Percentiles rank a stretch among this genome's conserved stretches.
These are phyloP conservation scores for rat (Rattus norvegicus) DNA, from an alignment of 2,113 vertebrate species.

Conservation along the genomic window DNA sequence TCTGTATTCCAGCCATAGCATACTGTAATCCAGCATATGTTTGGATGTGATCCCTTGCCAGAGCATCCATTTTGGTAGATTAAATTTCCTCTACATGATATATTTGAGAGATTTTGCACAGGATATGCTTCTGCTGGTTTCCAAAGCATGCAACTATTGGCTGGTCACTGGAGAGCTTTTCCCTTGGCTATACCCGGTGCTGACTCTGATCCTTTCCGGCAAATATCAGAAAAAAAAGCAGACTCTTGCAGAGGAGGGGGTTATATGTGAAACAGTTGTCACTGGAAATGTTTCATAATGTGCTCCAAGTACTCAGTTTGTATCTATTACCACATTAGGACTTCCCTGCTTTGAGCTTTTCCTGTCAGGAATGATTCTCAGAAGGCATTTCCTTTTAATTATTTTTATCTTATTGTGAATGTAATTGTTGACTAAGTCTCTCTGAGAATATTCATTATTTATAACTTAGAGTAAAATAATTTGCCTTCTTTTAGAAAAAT, in stretches of 20 bases:
- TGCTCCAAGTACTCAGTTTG: neutral
- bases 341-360: neutral
- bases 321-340: neutral
- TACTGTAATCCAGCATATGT: too few relatives aligned
- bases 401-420: conserved; percentile 32
- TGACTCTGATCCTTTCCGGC: neutral
- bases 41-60: too few relatives aligned
- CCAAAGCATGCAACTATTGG: neutral
- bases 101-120: neutral
- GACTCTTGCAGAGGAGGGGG: neutral
- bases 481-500: conserved; percentile 18
- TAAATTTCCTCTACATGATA: too few relatives aligned
- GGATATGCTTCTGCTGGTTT: neutral
- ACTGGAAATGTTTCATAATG: neutral
- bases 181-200: neutral
- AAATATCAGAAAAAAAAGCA: neutral
- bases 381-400: conserved; percentile 5
- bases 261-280: neutral
- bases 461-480: conserved; percentile 21
- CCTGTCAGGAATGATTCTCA: neutral
- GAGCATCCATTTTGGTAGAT: too few relatives aligned
- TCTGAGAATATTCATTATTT: conserved; percentile 22
- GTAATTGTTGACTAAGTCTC: conserved; percentile 4
- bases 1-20: too few relatives aligned
- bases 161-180: neutral